Evolutionary conservation across 2,113 vertebrate genomes (phyloP).

Genomic region (Dendropsophus ebraccatus): DNA sequence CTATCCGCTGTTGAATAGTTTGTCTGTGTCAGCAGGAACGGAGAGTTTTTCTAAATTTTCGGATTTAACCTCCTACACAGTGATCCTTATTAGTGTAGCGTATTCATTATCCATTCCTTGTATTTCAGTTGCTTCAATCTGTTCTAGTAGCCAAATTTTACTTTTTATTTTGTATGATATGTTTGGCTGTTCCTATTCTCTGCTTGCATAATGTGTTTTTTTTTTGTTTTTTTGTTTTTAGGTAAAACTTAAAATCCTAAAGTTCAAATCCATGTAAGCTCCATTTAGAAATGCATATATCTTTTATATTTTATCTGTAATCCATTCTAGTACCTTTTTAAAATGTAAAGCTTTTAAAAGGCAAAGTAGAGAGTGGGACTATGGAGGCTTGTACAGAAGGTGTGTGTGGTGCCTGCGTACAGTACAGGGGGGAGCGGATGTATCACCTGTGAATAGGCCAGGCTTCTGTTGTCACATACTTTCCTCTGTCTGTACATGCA

Average conservation of each 20-base stretch:
- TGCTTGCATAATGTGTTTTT: conserved; percentile 86
- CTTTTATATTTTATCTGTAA: conserved; percentile 77
- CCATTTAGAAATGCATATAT: conserved; percentile 81
- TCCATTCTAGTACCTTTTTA: conserved; percentile 79
- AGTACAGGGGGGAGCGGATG: conserved; percentile 7
- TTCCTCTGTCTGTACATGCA: conserved; percentile 19
- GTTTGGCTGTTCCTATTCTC: conserved; percentile 80
- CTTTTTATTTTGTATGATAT: conserved; percentile 68
- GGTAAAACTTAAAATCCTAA: conserved; percentile 75
- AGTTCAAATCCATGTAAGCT: conserved; percentile 83
- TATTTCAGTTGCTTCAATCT: conserved; percentile 83
- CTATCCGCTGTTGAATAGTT: conserved; percentile 77
- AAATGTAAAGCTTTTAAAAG: conserved; percentile 38
- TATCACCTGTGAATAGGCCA: not conserved
- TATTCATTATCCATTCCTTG: conserved; percentile 94
- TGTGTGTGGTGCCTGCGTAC: conserved; percentile 25
- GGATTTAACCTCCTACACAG: conserved; percentile 81
- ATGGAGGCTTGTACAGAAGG: conserved; percentile 69
- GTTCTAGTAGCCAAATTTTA: conserved; percentile 77
- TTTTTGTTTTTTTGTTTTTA: conserved; percentile 76
- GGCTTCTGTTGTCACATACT: conserved; percentile 9
- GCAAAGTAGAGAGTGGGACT: conserved; percentile 56
- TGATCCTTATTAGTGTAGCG: conserved; percentile 84
- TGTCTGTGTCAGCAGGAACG: conserved; percentile 89
- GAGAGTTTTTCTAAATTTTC: conserved; percentile 82